Evolutionary conservation across 2,888 invertebrate species (phyloP).

Genomic region (Pyrgus malvae): DNA sequence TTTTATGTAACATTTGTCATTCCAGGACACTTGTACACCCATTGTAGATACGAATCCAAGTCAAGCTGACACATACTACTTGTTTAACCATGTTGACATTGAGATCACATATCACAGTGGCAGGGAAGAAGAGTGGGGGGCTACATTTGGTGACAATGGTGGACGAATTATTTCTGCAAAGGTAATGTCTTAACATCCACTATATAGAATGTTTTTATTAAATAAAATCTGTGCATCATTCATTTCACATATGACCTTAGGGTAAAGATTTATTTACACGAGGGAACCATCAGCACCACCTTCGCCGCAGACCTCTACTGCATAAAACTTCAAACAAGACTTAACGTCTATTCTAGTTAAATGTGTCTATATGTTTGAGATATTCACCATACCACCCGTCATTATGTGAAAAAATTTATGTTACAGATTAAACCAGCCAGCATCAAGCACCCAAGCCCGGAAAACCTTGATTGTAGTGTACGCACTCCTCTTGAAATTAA

Average conservation of each 20-base stretch:
- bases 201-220: conserved; percentile 28
- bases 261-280: no score
- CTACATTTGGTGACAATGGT: conserved; percentile 87
- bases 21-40: conserved; percentile 79
- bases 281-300: no score
- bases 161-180: conserved; percentile 94
- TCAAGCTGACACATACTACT: conserved; percentile 89
- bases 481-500: conserved; percentile 87
- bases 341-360: no score
- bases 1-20: background rate
- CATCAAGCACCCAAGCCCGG: conserved; percentile 74
- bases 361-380: background rate
- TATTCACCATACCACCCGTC: background rate
- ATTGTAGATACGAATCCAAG: conserved; percentile 81
- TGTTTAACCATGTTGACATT: conserved; percentile 98
- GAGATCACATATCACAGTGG: conserved; percentile 97
- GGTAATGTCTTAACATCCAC: no score
- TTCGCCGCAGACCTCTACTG: no score
- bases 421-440: conserved; percentile 79
- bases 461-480: conserved; percentile 71
- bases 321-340: no score
- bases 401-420: background rate
- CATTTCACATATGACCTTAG: no score
- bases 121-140: conserved; percentile 92
- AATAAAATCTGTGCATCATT: no score